Base-by-base conservation (phyloP, 1,140 invertebrate genomes). In the Drosophila murphyi region DNA sequence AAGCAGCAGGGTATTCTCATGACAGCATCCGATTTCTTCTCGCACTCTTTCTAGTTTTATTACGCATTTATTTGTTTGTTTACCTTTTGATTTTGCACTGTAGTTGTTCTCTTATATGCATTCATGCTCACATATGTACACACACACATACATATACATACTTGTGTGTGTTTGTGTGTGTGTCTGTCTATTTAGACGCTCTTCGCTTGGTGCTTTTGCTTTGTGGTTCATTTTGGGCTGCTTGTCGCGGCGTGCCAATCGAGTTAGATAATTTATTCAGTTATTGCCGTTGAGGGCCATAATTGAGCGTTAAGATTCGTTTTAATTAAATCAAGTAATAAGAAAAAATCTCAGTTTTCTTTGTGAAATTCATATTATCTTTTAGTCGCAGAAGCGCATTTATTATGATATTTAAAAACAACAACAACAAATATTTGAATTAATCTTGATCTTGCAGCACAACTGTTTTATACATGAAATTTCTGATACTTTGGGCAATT, bases 401-500 rank as follows among this genome's bases (percentile, higher is more conserved):
- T 20, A 20, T 20, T 20, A 20, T 20, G 1, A 20, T 20, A 20
- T 20, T 20, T 20, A 20, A 20, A 20, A 20, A 20, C 20, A 20
- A 20, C 0, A 20, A 20, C 20, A 20, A 20, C 20, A 20, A 39
- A 3, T 10, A 39, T 8, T 39, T 31, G 6, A n/a, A 59, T 59
- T 50, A 5, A 52, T 48, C 60, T 85, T 92, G 76, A 77, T 91
- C 92, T 92, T 93, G 72, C 96, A 96, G 81, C 95, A 99, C 98
- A 94, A 97, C 97, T 80, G 95, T 99, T 90, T 94, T 98, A 91
- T 99, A 99, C 94, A 93, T 99, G 93, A 99, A 99, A 93, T 98
- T 99, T 94, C 94, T 99, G 80, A 94, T 98, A 93, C 95, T 99
- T 93, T 99, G 98, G 98, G 96, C 96, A 76, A 95, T 98, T 93